Evolutionary conservation across 2,888 invertebrate species (phyloP), one percentile per base, ranked within the genome.

Genomic region (Cyclophora punctaria): DNA sequence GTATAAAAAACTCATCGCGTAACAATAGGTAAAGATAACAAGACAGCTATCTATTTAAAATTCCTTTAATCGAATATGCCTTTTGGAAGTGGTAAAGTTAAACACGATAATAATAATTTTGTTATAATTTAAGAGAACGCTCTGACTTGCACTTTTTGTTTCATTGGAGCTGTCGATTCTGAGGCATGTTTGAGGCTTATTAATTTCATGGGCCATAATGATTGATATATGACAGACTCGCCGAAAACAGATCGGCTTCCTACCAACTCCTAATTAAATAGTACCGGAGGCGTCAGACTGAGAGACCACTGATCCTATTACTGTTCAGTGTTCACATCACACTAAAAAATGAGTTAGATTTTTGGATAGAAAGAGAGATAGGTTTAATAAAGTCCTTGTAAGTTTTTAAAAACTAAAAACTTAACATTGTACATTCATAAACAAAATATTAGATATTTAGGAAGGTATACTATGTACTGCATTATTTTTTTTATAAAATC

Each of bases 41-140:
- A 84, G 85, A 78, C 79, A 76, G 73, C 73, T 82, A 83, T 78
- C 80, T 78, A 83, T 87, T 86, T 81, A 80, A 83, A 80, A 79
- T 76, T 73, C 71, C 66, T 57, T 76, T 83, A 84, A 85, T 81
- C 85, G 85, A 83, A 84, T 83, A 83, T 81, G 80, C 83, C 77
- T 84, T 85, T 86, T 87, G 37, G 37, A 37, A 2, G 81, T 83
- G 76, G 78, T 76, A 76, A 77, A 80, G 79, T 87, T 88, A 87
- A 87, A 86, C 88, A 83, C 82, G 83, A 87, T 87, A 88, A 86
- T 87, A 86, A 87, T 83, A 84, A 84, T 87, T 84, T 84, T 88
- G 86, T 87, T 86, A 87, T 83, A 84, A 84, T 87, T 84, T 84
- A 85, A 86, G 80, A 85, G 81, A 80, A 69, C 72, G 64, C 71